A percentile compares a stretch with the other conserved stretches of the same genome.
These are phyloP conservation scores for Deilephila porcellus DNA, from an alignment of 2,888 invertebrate genomes.

Conservation along the genomic window DNA sequence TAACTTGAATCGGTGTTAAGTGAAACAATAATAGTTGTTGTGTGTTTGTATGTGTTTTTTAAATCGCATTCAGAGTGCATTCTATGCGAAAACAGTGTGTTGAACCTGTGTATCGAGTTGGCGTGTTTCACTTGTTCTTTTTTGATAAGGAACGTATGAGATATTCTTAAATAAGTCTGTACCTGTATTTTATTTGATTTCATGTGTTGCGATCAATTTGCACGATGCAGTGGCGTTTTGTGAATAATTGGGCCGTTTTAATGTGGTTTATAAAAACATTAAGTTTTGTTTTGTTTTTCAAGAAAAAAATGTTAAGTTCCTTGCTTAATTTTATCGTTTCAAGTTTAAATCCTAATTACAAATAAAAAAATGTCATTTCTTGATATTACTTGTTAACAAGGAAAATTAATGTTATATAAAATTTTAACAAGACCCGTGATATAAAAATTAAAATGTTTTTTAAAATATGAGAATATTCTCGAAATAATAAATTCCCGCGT, in stretches of 20 bases:
- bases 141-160: conserved; percentile 57
- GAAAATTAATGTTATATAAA: no score
- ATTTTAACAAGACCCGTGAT: no score
- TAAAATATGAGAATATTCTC: neutral
- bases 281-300: no score
- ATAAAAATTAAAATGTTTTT: neutral
- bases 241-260: neutral
- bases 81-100: conserved; percentile 34
- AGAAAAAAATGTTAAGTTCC: no score
- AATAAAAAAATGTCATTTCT: no score
- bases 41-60: conserved; percentile 6
- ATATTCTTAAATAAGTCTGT: conserved; percentile 23
- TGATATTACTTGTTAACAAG: no score
- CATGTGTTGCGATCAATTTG: neutral
- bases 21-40: conserved; percentile 36
- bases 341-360: no score
- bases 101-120: conserved; percentile 44
- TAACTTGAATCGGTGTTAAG: conserved; percentile 54
- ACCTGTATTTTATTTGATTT: conserved; percentile 16
- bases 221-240: neutral
- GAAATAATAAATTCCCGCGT: conserved; percentile 39
- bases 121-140: conserved; percentile 53
- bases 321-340: no score
- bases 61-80: conserved; percentile 33
- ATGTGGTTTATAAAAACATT: neutral